Conservation (phyloP, 2,888 invertebrate species). For the Nephrotoma guestfalica region DNA sequence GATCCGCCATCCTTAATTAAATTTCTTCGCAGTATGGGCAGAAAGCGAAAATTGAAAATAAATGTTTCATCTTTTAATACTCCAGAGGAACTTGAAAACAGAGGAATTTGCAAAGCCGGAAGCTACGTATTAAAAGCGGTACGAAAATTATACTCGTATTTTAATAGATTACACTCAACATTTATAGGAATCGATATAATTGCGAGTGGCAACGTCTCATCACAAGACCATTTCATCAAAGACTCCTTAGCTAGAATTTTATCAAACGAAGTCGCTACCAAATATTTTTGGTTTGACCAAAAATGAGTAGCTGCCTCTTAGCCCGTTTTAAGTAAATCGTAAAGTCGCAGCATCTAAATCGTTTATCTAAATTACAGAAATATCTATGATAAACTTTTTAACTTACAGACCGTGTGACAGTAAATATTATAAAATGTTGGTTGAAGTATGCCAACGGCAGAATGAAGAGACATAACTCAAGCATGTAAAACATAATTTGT, state of each 20-base stretch:
- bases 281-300: neutral
- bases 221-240: neutral
- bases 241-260: neutral
- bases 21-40: neutral
- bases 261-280: neutral
- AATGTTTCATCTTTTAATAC: too few species aligned
- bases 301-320: neutral
- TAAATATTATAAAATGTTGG: neutral
- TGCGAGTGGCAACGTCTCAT: too few species aligned
- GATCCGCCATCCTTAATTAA: neutral
- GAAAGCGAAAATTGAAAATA: too few species aligned
- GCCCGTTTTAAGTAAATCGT: neutral
- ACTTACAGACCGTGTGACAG: neutral
- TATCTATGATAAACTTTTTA: neutral
- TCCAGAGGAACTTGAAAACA: too few species aligned
- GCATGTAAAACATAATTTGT: too few species aligned
- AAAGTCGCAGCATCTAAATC: neutral
- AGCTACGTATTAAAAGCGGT: too few species aligned
- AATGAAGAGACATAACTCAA: too few species aligned
- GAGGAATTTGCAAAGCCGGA: too few species aligned
- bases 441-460: too few species aligned
- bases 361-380: neutral
- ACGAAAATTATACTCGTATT: constrained; percentile 1
- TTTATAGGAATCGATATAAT: neutral
- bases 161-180: neutral